Evolutionary conservation across 2,113 vertebrate genomes (phyloP).

Genomic region (Periophthalmodon schlosseri): DNA sequence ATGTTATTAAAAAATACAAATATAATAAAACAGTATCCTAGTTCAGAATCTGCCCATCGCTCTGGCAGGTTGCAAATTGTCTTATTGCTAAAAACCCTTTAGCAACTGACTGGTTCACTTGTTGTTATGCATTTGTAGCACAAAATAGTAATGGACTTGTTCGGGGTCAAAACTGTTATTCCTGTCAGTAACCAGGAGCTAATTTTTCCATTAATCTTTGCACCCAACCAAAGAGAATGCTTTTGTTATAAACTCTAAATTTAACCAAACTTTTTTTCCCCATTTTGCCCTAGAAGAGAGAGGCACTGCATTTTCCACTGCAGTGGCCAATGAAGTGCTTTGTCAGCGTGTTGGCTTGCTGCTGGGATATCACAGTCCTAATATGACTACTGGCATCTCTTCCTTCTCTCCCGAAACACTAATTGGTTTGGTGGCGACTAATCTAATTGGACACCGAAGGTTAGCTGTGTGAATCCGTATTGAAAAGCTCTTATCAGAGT

Average conservation of each 20-base stretch:
- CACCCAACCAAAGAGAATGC: neutral
- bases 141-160: neutral
- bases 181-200: neutral
- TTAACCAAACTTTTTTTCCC: neutral
- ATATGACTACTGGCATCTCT: conserved; percentile 23
- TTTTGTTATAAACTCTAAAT: conserved; percentile 5
- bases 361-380: conserved; percentile 25
- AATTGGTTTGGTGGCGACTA: conserved; percentile 39
- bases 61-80: neutral
- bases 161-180: neutral
- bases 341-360: conserved; percentile 33
- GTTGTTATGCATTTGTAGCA: neutral
- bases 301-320: conserved; percentile 22
- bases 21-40: neutral
- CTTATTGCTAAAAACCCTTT: neutral
- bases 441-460: conserved; percentile 52
- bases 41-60: neutral
- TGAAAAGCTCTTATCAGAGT: conserved; percentile 21
- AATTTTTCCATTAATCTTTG: neutral
- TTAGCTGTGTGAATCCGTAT: conserved; percentile 39
- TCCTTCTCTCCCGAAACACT: conserved; percentile 25
- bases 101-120: neutral
- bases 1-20: too few species aligned
- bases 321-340: conserved; percentile 26
- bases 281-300: neutral